phyloP scores from a whole-genome alignment of 1,140 invertebrate genomes.

The Drosophila pruinosa region DNA sequence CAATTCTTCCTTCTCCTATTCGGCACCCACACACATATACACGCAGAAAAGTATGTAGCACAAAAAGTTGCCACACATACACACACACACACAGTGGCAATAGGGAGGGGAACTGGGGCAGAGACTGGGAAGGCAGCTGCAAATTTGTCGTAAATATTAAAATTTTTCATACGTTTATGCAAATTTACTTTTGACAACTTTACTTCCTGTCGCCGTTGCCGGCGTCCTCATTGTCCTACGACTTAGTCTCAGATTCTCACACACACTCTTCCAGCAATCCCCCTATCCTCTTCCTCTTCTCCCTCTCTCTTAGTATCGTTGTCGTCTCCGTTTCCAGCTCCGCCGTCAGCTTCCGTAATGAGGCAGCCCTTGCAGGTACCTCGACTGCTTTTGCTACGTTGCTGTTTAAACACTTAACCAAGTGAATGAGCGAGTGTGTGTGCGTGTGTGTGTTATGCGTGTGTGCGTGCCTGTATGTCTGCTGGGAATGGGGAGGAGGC shows the following conservation, averaged over 20 bases:
- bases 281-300: not conserved
- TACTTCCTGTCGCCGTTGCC: conserved; percentile 55
- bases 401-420: conserved; percentile 50
- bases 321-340: not conserved
- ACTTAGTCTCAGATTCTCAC: not conserved
- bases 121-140: conserved; percentile 32
- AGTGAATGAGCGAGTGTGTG: not conserved
- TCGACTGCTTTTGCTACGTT: conserved; percentile 4
- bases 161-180: conserved; percentile 79
- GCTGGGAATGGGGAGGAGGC: not conserved
- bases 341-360: conserved; percentile 46
- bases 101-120: too few relatives aligned
- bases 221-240: conserved; percentile 26
- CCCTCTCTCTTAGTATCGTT: not conserved
- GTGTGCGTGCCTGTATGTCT: not conserved
- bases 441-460: not conserved
- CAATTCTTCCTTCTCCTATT: not conserved
- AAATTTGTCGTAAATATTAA: conserved; percentile 80
- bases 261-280: not conserved
- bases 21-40: not conserved
- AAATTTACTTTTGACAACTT: conserved; percentile 76
- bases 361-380: conserved; percentile 23
- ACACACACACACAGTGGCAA: not conserved
- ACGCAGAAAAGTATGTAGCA: conserved; percentile 26
- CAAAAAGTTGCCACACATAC: conserved; percentile 24